phyloP scores from a whole-genome alignment of 37 sponge, comb jelly and placozoan genomes.

The Beroe forskalii region DNA sequence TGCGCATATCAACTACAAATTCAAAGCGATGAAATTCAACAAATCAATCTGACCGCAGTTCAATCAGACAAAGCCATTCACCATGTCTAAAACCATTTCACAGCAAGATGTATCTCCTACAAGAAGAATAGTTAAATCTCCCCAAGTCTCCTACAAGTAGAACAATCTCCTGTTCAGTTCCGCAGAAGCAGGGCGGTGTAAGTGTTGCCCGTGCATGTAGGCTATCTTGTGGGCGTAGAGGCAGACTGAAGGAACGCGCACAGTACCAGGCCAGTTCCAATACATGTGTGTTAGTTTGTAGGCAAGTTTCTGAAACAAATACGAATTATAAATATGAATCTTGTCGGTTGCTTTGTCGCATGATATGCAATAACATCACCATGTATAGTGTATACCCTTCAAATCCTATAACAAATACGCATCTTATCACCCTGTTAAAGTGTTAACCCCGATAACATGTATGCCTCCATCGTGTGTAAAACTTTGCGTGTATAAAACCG shows the following conservation, averaged over 20 bases:
- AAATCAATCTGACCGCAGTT: no score
- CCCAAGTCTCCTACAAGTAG: slow-evolving; percentile 71
- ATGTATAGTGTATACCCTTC: background rate
- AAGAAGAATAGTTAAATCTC: background rate
- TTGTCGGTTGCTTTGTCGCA: no score
- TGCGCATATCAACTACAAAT: no score
- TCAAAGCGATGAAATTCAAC: no score
- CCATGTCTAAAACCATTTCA: no score
- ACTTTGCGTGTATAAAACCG: no score
- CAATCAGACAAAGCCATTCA: no score
- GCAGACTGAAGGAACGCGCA: slow-evolving; percentile 72
- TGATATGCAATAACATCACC: no score
- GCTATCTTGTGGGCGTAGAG: slow-evolving; percentile 98
- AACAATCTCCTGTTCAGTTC: slow-evolving; percentile 82
- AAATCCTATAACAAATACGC: background rate
- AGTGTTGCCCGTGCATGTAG: slow-evolving; percentile 86
- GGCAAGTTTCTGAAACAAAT: slow-evolving; percentile 62
- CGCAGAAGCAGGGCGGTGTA: slow-evolving; percentile 75
- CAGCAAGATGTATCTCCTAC: no score
- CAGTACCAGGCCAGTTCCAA: slow-evolving; percentile 92
- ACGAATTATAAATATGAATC: no score
- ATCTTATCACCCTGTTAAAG: background rate
- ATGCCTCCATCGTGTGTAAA: no score
- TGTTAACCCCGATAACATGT: background rate
- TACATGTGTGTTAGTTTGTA: slow-evolving; percentile 96